Base-by-base conservation (phyloP, 2,797 vertebrate genomes). In the Chelon labrosus region DNA sequence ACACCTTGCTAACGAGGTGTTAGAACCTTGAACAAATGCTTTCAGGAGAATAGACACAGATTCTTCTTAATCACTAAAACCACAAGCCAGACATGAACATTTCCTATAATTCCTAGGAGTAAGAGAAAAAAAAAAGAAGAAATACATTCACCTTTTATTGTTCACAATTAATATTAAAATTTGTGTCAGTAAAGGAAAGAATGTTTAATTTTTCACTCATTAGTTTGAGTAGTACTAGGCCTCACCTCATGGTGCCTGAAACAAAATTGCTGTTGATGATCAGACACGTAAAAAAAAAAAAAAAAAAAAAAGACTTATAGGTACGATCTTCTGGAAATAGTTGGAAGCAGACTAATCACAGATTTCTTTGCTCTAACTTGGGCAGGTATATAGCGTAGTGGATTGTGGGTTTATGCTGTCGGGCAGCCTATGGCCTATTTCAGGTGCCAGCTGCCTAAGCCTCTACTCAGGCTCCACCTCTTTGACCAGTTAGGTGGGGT, bases 1-100 rank as follows among this genome's bases (percentile, higher is more conserved):
- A 3, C 7, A 35, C 31, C 31, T 41, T 13, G 7, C 41, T 63
- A 71, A 75, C 58, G 54, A 59, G 42, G 39, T 41, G 39, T 27
- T 27, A 35, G 27, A 19, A 46, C 16, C 16, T 16, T 16, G 5
- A 68, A 35, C 31, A 27, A 27, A 27, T 58, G 35, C 11, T 44
- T 52, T 60, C 16, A 44, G 61, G 39, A 47, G n/a, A 31, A 54
- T 51, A 27, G 25, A 27, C 25, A 27, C 25, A 27, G 25, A 27
- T 27, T 27, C 25, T 2, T 27, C 25, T 27, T 7, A 35, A 35
- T 35, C 31, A 35, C 31, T 35, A 1, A 35, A 35, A 35, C 3
- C 31, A 35, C 31, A 35, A 35, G 31, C 5, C 13, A 41, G 41
- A 51, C 25, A 41, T 39, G 6, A 47, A 9, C 5, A 49, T 16